Percentiles rank a stretch among this genome's conserved stretches.
These are phyloP conservation scores for Pterocles orientalis DNA, from an alignment of 2,113 vertebrate genomes.

Conservation along the genomic window DNA sequence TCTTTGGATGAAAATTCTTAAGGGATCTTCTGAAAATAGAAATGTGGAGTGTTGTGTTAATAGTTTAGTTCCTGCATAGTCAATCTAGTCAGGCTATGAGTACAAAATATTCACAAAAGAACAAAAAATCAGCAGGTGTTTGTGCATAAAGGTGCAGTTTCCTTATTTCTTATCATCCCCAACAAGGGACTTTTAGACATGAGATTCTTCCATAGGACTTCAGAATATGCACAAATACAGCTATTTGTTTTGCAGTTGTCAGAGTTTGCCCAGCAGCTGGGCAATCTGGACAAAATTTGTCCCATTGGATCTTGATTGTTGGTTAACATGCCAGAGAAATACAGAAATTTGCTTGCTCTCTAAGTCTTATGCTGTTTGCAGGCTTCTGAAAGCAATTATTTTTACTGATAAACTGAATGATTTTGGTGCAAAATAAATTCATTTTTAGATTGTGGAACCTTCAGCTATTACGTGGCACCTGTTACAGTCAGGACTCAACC, in stretches of 20 bases:
- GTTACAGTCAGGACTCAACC: background rate
- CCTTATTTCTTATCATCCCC: background rate
- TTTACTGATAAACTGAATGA: accelerated
- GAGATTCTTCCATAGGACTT: background rate
- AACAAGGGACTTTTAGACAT: background rate
- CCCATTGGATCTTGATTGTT: background rate
- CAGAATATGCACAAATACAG: background rate
- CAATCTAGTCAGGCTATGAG: background rate
- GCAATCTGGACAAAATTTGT: background rate
- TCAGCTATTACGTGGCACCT: background rate
- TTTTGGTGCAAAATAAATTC: background rate
- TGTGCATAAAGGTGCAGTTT: background rate
- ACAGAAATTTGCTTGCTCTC: background rate
- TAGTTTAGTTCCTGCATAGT: background rate
- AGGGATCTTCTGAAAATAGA: background rate
- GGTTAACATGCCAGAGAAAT: background rate
- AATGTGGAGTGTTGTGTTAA: accelerated
- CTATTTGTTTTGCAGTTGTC: background rate
- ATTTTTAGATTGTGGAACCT: background rate
- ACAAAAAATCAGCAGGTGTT: accelerated
- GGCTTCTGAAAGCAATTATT: background rate
- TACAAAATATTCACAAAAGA: background rate
- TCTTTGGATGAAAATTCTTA: background rate
- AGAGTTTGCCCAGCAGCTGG: background rate
- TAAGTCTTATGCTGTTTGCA: accelerated